phyloP scores from a whole-genome alignment of 1,140 invertebrate species.

The Megalopta genalis region DNA sequence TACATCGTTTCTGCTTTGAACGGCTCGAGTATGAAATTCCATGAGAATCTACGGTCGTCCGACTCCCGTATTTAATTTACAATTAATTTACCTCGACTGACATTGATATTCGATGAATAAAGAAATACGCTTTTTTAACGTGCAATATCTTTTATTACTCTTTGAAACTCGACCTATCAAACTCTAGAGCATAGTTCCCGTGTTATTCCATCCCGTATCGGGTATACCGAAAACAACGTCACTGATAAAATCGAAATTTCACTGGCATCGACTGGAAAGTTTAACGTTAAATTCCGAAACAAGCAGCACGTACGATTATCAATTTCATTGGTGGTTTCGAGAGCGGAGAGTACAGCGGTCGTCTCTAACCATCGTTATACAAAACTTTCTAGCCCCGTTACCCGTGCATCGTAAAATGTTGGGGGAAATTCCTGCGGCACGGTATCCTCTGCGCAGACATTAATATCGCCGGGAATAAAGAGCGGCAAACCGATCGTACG shows the following conservation, averaged over 20 bases:
- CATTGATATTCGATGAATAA: no score
- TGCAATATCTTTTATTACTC: no score
- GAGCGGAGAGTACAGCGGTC: background rate
- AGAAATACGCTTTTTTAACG: no score
- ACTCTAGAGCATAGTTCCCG: no score
- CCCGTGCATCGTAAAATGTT: background rate
- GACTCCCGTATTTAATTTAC: no score
- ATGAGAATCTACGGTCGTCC: no score
- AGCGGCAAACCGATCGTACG: background rate
- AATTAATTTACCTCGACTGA: no score
- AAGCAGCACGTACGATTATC: slow-evolving; percentile 1
- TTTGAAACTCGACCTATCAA: no score
- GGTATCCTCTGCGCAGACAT: background rate
- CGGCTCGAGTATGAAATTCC: no score
- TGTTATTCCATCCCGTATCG: no score
- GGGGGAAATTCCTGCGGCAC: background rate
- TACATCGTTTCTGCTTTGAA: no score
- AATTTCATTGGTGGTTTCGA: background rate
- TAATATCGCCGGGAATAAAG: background rate
- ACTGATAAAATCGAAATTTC: background rate
- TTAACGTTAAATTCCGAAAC: background rate
- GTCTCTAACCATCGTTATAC: background rate
- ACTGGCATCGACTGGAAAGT: background rate
- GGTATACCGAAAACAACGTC: background rate
- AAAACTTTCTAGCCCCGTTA: background rate